A percentile compares a stretch with the other conserved stretches of the same genome.
phyloP scores from a whole-genome alignment of 2,113 vertebrate species.

The Rhipidura dahli region DNA sequence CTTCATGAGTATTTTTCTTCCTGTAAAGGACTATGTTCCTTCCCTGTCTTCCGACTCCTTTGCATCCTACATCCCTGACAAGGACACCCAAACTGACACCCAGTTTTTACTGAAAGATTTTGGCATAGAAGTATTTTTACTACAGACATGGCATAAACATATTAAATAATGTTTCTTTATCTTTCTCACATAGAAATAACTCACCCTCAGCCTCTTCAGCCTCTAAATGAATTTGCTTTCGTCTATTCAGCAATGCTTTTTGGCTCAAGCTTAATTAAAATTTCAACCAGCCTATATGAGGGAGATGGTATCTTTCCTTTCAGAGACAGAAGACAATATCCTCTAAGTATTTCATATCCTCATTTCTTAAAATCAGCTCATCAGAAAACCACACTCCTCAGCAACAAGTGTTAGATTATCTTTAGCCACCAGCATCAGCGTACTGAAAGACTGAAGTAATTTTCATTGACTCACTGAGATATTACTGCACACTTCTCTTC shows the following conservation, averaged over 20 bases:
- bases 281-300: conserved; percentile 41
- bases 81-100: background rate
- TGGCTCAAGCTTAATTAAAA: conserved; percentile 60
- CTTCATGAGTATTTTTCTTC: background rate
- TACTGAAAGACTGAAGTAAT: background rate
- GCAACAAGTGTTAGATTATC: conserved; percentile 65
- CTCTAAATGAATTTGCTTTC: conserved; percentile 29
- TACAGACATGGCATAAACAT: background rate
- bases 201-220: background rate
- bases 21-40: fast-evolving
- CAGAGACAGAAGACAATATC: conserved; percentile 64
- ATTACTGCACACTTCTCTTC: background rate
- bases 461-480: background rate
- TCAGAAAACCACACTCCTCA: conserved; percentile 56
- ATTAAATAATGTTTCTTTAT: conserved; percentile 46
- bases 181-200: conserved; percentile 9
- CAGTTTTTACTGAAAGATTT: background rate
- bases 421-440: background rate
- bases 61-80: background rate
- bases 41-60: background rate
- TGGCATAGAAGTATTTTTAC: background rate
- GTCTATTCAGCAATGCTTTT: conserved; percentile 45
- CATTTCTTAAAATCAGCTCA: conserved; percentile 63
- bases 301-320: conserved; percentile 52
- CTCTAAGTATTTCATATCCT: conserved; percentile 61